A percentile compares a stretch with the other conserved stretches of the same genome.
phyloP scores from a whole-genome alignment of 2,113 vertebrate genomes.

The Elachura formosa region DNA sequence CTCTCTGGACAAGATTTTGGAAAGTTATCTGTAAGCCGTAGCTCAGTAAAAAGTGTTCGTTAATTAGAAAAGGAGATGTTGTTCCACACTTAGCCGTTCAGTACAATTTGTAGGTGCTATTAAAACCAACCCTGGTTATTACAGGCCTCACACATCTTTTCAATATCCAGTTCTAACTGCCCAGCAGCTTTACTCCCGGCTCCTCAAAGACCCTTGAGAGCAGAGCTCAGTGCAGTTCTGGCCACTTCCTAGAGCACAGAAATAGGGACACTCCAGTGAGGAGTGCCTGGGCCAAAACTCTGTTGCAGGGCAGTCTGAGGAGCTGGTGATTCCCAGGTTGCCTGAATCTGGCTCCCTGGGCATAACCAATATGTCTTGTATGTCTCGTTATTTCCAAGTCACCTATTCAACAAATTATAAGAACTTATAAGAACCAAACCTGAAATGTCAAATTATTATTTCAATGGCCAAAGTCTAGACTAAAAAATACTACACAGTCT shows the following conservation, averaged over 20 bases:
- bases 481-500: background rate
- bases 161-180: background rate
- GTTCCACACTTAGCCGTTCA: background rate
- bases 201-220: background rate
- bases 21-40: background rate
- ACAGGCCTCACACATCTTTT: background rate
- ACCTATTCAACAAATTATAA: background rate
- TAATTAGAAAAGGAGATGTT: background rate
- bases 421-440: background rate
- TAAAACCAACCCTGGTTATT: background rate
- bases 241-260: background rate
- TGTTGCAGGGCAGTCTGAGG: background rate
- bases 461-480: background rate
- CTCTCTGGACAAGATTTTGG: background rate
- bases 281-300: background rate
- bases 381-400: background rate
- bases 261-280: accelerated
- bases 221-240: background rate
- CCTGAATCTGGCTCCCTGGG: background rate
- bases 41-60: background rate
- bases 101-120: background rate
- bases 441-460: background rate
- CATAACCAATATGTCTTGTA: background rate
- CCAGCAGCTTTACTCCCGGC: background rate
- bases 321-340: background rate